phyloP scores from a whole-genome alignment of 2,888 invertebrate genomes.

The Pheosia tremula region DNA sequence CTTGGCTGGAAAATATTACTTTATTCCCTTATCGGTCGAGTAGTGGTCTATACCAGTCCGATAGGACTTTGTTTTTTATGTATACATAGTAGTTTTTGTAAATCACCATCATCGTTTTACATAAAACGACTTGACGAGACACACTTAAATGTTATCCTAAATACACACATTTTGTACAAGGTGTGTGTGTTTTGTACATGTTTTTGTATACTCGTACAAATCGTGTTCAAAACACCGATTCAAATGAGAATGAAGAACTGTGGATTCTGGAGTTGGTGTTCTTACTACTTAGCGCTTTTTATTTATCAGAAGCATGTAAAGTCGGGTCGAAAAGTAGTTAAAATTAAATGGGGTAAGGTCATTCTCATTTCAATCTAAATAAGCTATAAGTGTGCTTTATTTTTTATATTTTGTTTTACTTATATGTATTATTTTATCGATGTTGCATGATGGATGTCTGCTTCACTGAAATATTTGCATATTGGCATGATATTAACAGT shows the following conservation, averaged over 20 bases:
- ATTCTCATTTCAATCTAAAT: constrained; percentile 79
- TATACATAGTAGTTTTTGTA: constrained; percentile 11
- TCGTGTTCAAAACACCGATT: constrained; percentile 70
- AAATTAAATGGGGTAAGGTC: constrained; percentile 60
- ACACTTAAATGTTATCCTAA: constrained; percentile 33
- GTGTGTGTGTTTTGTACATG: background rate
- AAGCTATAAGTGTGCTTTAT: constrained; percentile 46
- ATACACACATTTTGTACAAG: constrained; percentile 14
- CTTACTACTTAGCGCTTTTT: constrained; percentile 36
- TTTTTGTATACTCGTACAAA: constrained; percentile 29
- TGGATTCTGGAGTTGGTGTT: constrained; percentile 13
- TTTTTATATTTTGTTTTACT: constrained; percentile 52
- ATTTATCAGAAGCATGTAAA: constrained; percentile 47
- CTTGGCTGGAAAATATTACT: no score
- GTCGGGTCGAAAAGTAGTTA: constrained; percentile 45
- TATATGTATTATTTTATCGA: constrained; percentile 56
- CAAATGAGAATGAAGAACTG: constrained; percentile 74
- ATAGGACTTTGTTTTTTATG: constrained; percentile 5
- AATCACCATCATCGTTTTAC: constrained; percentile 32
- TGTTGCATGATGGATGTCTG: constrained; percentile 80
- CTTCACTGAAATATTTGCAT: constrained; percentile 68
- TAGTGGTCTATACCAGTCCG: no score
- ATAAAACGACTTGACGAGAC: constrained; percentile 32
- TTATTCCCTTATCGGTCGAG: no score
- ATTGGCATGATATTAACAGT: constrained; percentile 67